Evolutionary conservation across 2,888 invertebrate species (phyloP).

Genomic region (Pogonocherus hispidulus): DNA sequence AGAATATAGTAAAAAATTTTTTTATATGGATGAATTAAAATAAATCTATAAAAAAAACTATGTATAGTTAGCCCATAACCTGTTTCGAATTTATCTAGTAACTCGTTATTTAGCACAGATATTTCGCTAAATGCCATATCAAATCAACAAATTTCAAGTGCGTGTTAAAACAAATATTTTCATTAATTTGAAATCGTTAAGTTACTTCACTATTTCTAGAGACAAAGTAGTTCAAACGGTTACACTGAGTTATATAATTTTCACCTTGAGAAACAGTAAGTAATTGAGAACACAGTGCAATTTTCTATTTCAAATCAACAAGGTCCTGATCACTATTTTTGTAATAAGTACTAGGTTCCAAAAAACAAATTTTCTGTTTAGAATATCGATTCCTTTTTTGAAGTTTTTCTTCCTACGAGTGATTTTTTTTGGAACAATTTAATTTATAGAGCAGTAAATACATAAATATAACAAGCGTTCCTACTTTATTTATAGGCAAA

Average conservation of each 20-base stretch:
- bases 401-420: too few species aligned
- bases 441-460: too few species aligned
- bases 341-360: too few species aligned
- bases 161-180: neutral
- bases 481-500: too few species aligned
- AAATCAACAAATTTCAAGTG: neutral
- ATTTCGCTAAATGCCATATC: neutral
- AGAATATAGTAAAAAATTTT: too few species aligned
- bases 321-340: too few species aligned
- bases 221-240: neutral
- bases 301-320: too few species aligned
- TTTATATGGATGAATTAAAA: neutral
- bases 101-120: neutral
- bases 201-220: neutral
- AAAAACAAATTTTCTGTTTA: too few species aligned
- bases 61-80: neutral
- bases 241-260: conserved; percentile 1
- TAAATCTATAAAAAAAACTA: neutral
- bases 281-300: too few species aligned
- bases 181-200: neutral
- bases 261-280: neutral
- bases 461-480: too few species aligned
- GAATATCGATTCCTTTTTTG: too few species aligned
- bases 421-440: too few species aligned
- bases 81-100: neutral